Conservation (phyloP, 2,113 vertebrate genomes). For the Phocoena sinus region DNA sequence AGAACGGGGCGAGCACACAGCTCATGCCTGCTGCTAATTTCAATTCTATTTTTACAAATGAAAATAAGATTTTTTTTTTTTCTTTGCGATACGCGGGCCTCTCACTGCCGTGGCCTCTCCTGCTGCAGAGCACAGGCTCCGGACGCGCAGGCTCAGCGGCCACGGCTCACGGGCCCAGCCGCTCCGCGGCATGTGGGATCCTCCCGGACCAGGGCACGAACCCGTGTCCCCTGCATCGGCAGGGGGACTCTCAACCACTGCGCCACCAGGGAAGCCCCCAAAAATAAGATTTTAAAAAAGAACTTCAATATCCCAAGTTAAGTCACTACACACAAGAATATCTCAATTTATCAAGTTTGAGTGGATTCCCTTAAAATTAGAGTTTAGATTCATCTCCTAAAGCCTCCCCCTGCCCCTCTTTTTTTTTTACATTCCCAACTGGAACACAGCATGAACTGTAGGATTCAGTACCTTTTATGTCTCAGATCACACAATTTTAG, state of each 20-base stretch:
- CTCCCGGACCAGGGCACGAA: too few species aligned
- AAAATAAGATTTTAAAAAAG: background rate
- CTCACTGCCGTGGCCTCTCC: too few species aligned
- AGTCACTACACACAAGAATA: background rate
- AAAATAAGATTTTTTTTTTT: background rate
- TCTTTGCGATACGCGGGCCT: too few species aligned
- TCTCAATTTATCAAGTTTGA: background rate
- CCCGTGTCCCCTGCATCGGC: too few species aligned
- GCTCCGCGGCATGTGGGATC: too few species aligned
- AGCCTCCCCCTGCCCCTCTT: background rate
- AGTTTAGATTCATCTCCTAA: background rate
- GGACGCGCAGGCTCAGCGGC: too few species aligned
- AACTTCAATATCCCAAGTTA: background rate
- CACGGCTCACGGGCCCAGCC: too few species aligned
- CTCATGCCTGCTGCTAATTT: background rate
- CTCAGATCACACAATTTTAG: background rate
- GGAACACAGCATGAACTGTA: background rate
- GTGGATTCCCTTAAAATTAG: background rate
- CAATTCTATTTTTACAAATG: background rate
- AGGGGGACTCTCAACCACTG: too few species aligned
- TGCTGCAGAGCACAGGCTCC: too few species aligned
- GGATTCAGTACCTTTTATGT: background rate
- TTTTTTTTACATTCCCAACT: background rate
- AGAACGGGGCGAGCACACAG: fast-evolving
- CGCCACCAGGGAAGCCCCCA: too few species aligned